These are phyloP conservation scores for Hoplostethus atlanticus DNA, from an alignment of 2,797 vertebrate species.

Conservation along the genomic window DNA sequence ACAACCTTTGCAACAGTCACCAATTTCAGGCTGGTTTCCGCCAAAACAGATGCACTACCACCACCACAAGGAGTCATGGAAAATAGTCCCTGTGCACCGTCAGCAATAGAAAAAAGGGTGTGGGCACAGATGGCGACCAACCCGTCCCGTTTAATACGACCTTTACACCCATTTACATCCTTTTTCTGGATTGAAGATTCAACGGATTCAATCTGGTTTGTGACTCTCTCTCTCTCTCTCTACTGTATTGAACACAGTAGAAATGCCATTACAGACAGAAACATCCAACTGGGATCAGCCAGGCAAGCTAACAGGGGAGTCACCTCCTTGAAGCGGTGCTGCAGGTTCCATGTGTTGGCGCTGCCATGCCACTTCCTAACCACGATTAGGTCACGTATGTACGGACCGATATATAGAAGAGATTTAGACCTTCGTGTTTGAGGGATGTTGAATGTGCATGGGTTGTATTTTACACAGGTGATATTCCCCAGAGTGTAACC, in stretches of 20 bases:
- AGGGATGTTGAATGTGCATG: slow-evolving; percentile 44
- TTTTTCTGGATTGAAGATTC: not conserved
- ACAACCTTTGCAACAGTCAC: slow-evolving; percentile 12
- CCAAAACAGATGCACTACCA: slow-evolving; percentile 32
- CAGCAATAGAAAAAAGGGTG: slow-evolving; percentile 16
- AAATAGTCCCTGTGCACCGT: slow-evolving; percentile 27
- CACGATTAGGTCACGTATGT: slow-evolving; percentile 57
- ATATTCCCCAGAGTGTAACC: slow-evolving; percentile 62
- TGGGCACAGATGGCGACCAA: slow-evolving; percentile 19
- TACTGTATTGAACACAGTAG: slow-evolving; percentile 1
- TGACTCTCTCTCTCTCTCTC: not conserved
- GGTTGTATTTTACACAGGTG: slow-evolving; percentile 44
- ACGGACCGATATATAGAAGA: slow-evolving; percentile 19
- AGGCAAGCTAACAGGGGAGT: slow-evolving; percentile 1
- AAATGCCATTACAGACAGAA: slow-evolving; percentile 28
- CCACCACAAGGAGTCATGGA: slow-evolving; percentile 51
- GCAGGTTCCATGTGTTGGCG: slow-evolving; percentile 58
- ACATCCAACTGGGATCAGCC: slow-evolving; percentile 18
- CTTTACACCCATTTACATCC: slow-evolving; percentile 3
- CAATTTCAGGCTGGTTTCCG: slow-evolving; percentile 2
- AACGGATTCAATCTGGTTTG: not conserved
- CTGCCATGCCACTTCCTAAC: slow-evolving; percentile 45
- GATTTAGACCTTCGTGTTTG: slow-evolving; percentile 19
- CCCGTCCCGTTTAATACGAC: slow-evolving; percentile 4
- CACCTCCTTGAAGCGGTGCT: slow-evolving; percentile 29